Evolutionary conservation across 1,140 invertebrate species (phyloP).

Genomic region (Pemphigus obesinymphae): DNA sequence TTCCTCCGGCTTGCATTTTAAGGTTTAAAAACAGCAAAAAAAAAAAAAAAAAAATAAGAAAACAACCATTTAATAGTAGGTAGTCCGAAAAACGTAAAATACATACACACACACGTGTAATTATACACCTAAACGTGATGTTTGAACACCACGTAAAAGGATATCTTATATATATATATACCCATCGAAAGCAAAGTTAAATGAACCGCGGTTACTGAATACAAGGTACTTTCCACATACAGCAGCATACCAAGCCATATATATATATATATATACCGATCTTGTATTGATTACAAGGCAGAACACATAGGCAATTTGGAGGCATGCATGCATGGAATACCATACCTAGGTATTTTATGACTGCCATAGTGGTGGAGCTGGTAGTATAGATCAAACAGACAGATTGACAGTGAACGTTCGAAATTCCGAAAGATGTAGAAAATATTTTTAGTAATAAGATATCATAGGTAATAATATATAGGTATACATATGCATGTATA

Average conservation of each 20-base stretch:
- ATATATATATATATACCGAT: too few relatives aligned
- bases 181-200: background rate
- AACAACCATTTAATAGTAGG: background rate
- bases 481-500: too few relatives aligned
- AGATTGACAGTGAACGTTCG: too few relatives aligned
- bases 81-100: background rate
- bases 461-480: too few relatives aligned
- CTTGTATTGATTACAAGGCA: conserved; percentile 7
- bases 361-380: background rate
- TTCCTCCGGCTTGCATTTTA: too few relatives aligned
- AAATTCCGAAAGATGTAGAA: background rate
- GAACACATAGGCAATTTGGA: conserved; percentile 19
- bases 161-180: too few relatives aligned
- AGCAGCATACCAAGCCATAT: background rate
- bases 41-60: too few relatives aligned
- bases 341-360: background rate
- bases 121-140: background rate
- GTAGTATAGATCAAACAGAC: too few relatives aligned
- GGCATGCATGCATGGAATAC: conserved; percentile 16
- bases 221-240: background rate
- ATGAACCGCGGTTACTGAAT: background rate
- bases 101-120: too few relatives aligned
- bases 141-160: background rate
- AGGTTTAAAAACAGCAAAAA: too few relatives aligned
- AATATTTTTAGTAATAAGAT: background rate